Evolutionary conservation across 2,797 vertebrate genomes (phyloP).

Genomic region (Neosalanx taihuensis): DNA sequence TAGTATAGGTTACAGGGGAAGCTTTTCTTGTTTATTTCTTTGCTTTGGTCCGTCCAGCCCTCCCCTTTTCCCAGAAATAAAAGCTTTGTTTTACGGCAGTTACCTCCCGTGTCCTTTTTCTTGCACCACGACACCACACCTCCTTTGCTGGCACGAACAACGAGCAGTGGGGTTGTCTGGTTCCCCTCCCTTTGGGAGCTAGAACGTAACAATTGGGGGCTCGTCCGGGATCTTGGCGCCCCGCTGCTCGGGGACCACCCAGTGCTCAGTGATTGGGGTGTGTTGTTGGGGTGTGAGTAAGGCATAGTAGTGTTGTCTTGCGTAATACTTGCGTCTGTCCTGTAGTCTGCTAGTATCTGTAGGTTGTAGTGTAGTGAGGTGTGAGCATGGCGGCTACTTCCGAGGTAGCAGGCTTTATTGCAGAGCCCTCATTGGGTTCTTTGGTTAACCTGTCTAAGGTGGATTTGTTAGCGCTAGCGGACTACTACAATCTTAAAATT

Average conservation of each 20-base stretch:
- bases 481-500: not conserved
- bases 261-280: not conserved
- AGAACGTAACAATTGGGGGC: not conserved
- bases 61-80: no score
- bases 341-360: not conserved
- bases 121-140: no score
- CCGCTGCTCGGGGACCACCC: not conserved
- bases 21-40: no score
- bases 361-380: not conserved
- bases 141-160: no score
- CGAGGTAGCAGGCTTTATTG: no score
- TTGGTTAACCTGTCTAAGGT: not conserved
- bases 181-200: no score
- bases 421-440: no score
- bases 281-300: not conserved
- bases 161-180: no score
- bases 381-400: not conserved
- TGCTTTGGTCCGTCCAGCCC: no score
- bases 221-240: not conserved
- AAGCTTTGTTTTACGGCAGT: no score
- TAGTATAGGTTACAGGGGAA: no score
- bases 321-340: not conserved
- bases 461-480: not conserved
- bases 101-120: no score
- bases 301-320: not conserved